Evolutionary conservation across 2,888 invertebrate species (phyloP).

Genomic region (Hydraecia micacea): DNA sequence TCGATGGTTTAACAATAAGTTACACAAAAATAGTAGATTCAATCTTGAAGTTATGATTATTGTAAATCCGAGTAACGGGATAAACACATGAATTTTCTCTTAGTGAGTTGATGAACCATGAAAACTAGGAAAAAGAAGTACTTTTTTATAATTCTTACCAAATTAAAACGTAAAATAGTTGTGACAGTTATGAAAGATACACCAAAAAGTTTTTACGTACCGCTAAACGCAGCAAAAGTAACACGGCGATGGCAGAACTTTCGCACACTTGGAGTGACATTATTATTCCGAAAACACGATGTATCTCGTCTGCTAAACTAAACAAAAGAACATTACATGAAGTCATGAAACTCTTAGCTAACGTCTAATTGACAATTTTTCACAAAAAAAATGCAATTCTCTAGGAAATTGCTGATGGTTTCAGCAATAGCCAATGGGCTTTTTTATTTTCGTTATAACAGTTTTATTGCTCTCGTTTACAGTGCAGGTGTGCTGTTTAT

Average conservation of each 20-base stretch:
- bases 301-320: constrained; percentile 83
- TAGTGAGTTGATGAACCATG: neutral
- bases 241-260: constrained; percentile 85
- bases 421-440: constrained; percentile 1
- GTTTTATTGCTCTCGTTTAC: constrained; percentile 24
- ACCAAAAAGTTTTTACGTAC: constrained; percentile 73
- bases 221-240: constrained; percentile 84
- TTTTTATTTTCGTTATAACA: constrained; percentile 16
- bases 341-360: constrained; percentile 1
- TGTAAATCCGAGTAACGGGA: neutral
- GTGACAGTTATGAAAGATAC: constrained; percentile 22
- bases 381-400: constrained; percentile 10
- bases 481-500: constrained; percentile 26
- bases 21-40: neutral
- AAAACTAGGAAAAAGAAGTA: neutral
- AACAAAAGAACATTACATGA: constrained; percentile 61
- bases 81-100: neutral
- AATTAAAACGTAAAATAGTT: constrained; percentile 8
- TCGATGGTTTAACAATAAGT: neutral
- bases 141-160: no score
- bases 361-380: constrained; percentile 37
- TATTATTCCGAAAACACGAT: constrained; percentile 85
- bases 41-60: no score
- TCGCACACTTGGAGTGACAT: constrained; percentile 88
- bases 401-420: constrained; percentile 26